Percentiles rank a stretch among this genome's conserved stretches.
phyloP scores from a whole-genome alignment of 2,888 invertebrate species.

The Meganola albula region DNA sequence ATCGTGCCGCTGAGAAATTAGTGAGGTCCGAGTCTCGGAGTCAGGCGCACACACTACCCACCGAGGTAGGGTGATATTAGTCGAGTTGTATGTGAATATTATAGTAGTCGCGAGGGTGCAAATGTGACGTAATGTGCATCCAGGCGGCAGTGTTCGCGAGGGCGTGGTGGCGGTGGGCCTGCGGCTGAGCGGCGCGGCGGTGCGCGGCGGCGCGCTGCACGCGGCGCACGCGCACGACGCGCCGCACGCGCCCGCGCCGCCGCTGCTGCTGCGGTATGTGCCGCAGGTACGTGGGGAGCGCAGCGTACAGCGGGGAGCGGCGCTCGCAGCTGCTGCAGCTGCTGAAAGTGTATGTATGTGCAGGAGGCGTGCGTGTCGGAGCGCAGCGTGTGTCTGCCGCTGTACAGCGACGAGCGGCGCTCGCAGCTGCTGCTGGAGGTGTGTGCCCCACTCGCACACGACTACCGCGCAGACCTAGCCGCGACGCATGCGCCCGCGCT shows the following conservation, averaged over 20 bases:
- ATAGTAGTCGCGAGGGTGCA: too few species aligned
- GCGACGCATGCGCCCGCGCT: conserved; percentile 53
- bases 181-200: conserved; percentile 45
- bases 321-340: not conserved
- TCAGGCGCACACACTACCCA: too few species aligned
- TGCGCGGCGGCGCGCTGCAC: conserved; percentile 34
- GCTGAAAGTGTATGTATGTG: not conserved
- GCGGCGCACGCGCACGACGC: conserved; percentile 29
- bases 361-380: conserved; percentile 21
- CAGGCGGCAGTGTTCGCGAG: conserved; percentile 12
- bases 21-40: too few species aligned
- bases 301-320: not conserved
- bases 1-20: too few species aligned
- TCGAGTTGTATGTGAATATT: too few species aligned
- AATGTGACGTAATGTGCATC: too few species aligned
- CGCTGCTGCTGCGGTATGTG: conserved; percentile 40
- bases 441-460: conserved; percentile 46
- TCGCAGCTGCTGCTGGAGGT: conserved; percentile 29
- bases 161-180: conserved; percentile 41
- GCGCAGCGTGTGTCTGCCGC: conserved; percentile 38
- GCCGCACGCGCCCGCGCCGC: conserved; percentile 50
- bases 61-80: too few species aligned
- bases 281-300: conserved; percentile 27
- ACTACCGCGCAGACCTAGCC: conserved; percentile 37
- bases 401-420: conserved; percentile 43